These are phyloP conservation scores for Prosopocoilus inquinatus DNA, from an alignment of 2,888 invertebrate genomes.

Conservation along the genomic window DNA sequence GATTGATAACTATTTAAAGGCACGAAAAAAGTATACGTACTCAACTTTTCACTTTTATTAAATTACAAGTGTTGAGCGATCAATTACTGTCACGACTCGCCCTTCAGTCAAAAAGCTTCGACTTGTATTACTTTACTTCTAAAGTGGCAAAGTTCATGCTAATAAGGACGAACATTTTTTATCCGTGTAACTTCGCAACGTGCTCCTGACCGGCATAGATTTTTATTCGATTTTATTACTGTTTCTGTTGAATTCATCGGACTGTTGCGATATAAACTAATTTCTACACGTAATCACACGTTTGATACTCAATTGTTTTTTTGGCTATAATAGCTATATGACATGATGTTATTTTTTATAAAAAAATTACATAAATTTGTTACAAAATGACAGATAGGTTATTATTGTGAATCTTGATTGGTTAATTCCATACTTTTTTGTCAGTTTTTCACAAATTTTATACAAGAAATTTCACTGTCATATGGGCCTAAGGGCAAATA, in stretches of 20 bases:
- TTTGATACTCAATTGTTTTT: no score
- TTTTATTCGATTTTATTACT: slow-evolving; percentile 15
- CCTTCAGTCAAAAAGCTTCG: slow-evolving; percentile 39
- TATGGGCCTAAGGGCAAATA: no score
- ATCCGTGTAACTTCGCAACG: slow-evolving; percentile 24
- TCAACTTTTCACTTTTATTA: slow-evolving; percentile 36
- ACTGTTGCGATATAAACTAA: no score
- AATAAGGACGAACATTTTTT: slow-evolving; percentile 36
- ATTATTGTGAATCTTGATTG: no score
- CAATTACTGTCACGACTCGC: slow-evolving; percentile 42
- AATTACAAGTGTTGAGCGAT: slow-evolving; percentile 37
- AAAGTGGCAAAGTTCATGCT: slow-evolving; percentile 41
- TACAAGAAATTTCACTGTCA: no score
- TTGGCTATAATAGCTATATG: no score
- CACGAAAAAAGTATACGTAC: slow-evolving; percentile 34
- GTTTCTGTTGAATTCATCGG: background rate
- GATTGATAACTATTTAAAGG: slow-evolving; percentile 38
- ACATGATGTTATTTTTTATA: no score
- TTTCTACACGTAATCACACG: no score
- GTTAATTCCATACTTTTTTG: no score
- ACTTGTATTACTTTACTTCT: slow-evolving; percentile 40
- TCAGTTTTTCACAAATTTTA: no score
- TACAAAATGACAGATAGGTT: no score
- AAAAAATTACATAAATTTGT: no score
- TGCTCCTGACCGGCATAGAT: slow-evolving; percentile 23